Percentiles rank a stretch among this genome's conserved stretches.
Evolutionary conservation across 2,888 invertebrate genomes (phyloP).

Genomic region (Callinectes sapidus): DNA sequence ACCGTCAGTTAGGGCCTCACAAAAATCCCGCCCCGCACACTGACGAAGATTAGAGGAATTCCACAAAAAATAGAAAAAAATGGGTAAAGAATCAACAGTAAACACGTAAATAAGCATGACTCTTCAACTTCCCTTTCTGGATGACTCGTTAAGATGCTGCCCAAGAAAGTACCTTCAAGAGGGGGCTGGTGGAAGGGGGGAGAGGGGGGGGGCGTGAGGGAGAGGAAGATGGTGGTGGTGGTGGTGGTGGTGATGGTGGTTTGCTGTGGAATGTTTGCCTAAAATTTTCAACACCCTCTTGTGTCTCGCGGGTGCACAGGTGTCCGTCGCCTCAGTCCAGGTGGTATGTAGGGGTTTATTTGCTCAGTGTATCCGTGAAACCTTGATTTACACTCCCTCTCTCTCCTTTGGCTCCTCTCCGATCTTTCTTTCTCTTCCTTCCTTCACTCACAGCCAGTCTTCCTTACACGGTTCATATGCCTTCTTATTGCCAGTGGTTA

Average conservation of each 20-base stretch:
- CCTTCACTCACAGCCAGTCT: not conserved
- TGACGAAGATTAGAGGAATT: not conserved
- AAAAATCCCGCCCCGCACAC: not conserved
- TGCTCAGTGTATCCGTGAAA: not conserved
- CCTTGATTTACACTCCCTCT: not conserved
- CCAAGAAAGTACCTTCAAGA: not conserved
- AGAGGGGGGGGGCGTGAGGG: not conserved
- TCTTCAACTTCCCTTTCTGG: not conserved
- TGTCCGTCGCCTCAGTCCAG: slow-evolving; percentile 4
- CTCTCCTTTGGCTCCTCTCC: not conserved
- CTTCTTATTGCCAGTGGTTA: not conserved
- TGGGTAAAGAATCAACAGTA: not conserved
- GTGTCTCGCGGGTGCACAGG: not conserved
- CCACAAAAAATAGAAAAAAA: not conserved
- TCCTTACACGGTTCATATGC: not conserved
- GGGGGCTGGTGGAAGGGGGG: not conserved
- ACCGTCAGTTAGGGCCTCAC: not conserved
- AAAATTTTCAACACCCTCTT: slow-evolving; percentile 19
- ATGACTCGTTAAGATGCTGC: not conserved
- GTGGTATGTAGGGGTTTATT: not conserved
- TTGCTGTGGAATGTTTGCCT: slow-evolving; percentile 11
- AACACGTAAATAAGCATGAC: slow-evolving; percentile 1
- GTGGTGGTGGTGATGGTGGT: not conserved
- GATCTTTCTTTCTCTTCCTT: not conserved
- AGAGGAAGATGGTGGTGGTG: not conserved